Evolutionary conservation across 2,888 invertebrate species (phyloP).

Genomic region (Pelosia muscerda): DNA sequence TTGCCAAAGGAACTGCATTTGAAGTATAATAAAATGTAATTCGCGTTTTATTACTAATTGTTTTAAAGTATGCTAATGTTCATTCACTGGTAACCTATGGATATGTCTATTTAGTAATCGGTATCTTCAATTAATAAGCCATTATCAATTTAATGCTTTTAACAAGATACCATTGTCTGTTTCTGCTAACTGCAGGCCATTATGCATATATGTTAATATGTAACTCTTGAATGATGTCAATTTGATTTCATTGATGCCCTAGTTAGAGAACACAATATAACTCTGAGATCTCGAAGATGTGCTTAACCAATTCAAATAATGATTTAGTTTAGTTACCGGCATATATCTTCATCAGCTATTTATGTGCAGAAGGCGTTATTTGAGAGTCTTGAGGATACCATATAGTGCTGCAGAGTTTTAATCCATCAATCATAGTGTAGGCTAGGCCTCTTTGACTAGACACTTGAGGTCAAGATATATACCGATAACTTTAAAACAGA

Average conservation of each 20-base stretch:
- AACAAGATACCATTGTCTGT: constrained; percentile 17
- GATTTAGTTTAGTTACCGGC: too few species aligned
- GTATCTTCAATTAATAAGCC: neutral
- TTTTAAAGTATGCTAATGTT: neutral
- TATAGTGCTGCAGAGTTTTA: too few species aligned
- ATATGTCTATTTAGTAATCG: neutral
- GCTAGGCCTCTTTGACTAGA: too few species aligned
- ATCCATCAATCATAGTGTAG: too few species aligned
- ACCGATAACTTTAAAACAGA: too few species aligned
- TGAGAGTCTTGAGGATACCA: too few species aligned
- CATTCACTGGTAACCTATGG: neutral
- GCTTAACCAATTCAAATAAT: neutral
- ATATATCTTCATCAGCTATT: too few species aligned
- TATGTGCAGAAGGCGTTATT: too few species aligned
- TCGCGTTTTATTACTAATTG: neutral
- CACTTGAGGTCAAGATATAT: too few species aligned
- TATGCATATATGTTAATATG: constrained; percentile 42
- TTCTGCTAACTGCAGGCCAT: constrained; percentile 29
- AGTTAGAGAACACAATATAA: constrained; percentile 44
- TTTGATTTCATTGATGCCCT: constrained; percentile 60
- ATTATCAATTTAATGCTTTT: constrained; percentile 31
- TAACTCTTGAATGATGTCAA: constrained; percentile 52
- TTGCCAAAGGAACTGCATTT: neutral
- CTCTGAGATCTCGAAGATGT: constrained; percentile 11
- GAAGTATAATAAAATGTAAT: neutral